Conservation (phyloP, 2,113 vertebrate genomes). For the Myiozetetes cayanensis region DNA sequence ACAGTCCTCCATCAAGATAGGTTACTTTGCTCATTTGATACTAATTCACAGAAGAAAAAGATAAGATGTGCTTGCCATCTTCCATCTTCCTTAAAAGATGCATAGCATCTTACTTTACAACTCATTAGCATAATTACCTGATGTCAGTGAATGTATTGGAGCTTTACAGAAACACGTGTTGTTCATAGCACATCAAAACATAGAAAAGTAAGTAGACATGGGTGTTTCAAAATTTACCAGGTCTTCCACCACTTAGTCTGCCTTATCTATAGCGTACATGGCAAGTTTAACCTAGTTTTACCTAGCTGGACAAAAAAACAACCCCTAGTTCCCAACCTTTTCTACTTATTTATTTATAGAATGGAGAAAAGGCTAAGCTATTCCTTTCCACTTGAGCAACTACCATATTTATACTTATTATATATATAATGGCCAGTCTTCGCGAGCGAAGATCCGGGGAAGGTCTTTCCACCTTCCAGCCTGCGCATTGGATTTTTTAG, state of each 20-base stretch:
- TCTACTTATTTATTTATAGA: neutral
- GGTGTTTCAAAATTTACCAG: neutral
- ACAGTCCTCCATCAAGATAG: neutral
- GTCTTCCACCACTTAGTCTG: neutral
- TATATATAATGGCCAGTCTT: no score
- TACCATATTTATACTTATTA: neutral
- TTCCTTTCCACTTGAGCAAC: neutral
- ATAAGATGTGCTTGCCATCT: neutral
- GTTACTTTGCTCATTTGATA: neutral
- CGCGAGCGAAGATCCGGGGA: no score
- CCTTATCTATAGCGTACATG: accelerated
- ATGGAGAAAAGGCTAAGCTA: neutral
- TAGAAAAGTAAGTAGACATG: neutral
- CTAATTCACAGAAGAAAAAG: neutral
- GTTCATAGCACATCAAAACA: neutral
- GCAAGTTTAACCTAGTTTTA: neutral
- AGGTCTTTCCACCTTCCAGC: no score
- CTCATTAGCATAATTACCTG: neutral
- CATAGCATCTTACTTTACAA: neutral
- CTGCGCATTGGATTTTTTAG: no score
- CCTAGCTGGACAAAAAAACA: neutral
- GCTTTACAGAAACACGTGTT: neutral
- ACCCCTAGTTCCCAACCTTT: neutral
- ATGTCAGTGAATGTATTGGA: accelerated
- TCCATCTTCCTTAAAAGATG: neutral